Base-by-base conservation (phyloP, 2,888 invertebrate genomes). In the Drosophila kanekoi region DNA sequence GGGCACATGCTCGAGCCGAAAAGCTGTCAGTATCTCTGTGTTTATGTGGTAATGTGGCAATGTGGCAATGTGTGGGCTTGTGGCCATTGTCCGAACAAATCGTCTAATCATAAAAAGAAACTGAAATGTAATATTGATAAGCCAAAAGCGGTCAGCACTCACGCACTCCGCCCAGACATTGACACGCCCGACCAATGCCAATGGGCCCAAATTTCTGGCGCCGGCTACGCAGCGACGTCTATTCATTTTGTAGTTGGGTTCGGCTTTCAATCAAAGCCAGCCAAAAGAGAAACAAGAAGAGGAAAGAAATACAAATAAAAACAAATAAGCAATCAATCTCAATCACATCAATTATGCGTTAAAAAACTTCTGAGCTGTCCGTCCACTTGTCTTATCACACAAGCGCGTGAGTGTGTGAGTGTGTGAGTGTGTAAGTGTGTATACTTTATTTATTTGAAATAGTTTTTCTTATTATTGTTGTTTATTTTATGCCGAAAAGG, bases 301-400 rank as follows among this genome's bases (percentile, higher is more conserved):
- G 5, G 5, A 23, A 1, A 23, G 3, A 23, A 20, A 5, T 3
- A 4, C 3, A 45, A 2, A 13, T 3, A 59, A 69, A 76, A 85
- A 79, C 82, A 87, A 82, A 88, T 80, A 83, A 87, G 84, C 81
- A 89, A 83, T 83, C 83, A 83, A 83, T 80, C 89, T 83, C 87
- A 89, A 83, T 89, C 89, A 89, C 83, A 89, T 89, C 83, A 87
- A 83, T 83, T 82, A 88, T 88, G 87, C 83, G 86, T 47, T 43
- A 77, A 79, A 71, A 83, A 81, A 71, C 80, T 76, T 82, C 62
- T 79, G 77, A 74, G 71, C 75, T 59, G 80, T 76, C 67, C 60
- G 67, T 63, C 59, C 58, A 54, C 63, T 73, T 56, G 68, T 69
- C 79, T 82, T 88, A 86, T 88, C 87, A 63, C 59, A 45, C 59